phyloP scores from a whole-genome alignment of 2,888 invertebrate species.

The Eumacrocentrus americanus region DNA sequence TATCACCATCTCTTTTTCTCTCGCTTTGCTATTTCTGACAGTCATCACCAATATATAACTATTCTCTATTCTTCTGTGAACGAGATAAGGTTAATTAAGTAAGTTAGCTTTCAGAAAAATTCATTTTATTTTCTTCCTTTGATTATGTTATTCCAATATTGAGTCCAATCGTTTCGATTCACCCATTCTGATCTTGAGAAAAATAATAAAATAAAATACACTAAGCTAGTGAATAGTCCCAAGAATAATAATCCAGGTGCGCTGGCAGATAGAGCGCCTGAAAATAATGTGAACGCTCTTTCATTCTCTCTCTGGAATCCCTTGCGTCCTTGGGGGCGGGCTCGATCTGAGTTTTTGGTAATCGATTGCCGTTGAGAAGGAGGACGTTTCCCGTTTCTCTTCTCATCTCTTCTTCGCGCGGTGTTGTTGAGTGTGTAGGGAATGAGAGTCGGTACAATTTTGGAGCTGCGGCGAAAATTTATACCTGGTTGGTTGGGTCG shows the following conservation, averaged over 20 bases:
- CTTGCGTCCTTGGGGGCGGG: slow-evolving; percentile 20
- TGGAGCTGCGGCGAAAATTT: slow-evolving; percentile 47
- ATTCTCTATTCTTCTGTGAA: neutral
- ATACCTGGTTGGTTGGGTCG: slow-evolving; percentile 49
- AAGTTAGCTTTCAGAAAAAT: neutral
- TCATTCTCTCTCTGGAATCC: slow-evolving; percentile 4
- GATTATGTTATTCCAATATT: neutral
- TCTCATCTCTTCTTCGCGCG: neutral
- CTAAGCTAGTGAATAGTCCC: slow-evolving; percentile 2
- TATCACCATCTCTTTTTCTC: neutral
- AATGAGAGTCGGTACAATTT: slow-evolving; percentile 25
- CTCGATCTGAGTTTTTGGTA: slow-evolving; percentile 30
- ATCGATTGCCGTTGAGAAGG: slow-evolving; percentile 38
- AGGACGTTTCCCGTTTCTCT: slow-evolving; percentile 37
- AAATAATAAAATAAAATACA: too few species aligned
- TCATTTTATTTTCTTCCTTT: neutral
- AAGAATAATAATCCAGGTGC: slow-evolving; percentile 9
- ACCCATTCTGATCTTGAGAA: neutral
- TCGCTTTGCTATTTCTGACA: slow-evolving; percentile 5
- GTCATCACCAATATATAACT: neutral
- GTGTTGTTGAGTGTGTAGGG: neutral
- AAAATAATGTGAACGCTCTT: slow-evolving; percentile 9
- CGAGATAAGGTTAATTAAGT: slow-evolving; percentile 3
- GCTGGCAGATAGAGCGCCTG: neutral
- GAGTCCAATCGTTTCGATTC: neutral